phyloP scores from a whole-genome alignment of 2,113 vertebrate genomes.

The Pterophyllum scalare region DNA sequence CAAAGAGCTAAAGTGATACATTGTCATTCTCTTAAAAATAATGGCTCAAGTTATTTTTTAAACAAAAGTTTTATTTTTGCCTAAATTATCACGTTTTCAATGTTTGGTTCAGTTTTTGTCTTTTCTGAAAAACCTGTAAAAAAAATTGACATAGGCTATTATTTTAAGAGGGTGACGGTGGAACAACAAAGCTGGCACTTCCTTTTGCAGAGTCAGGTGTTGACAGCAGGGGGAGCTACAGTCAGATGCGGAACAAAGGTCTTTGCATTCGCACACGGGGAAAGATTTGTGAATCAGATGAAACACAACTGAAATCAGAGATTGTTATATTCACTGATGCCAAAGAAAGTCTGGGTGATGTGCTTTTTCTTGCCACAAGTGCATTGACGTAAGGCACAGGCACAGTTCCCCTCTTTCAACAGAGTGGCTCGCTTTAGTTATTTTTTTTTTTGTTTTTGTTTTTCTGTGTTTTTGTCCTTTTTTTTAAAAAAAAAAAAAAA shows the following conservation, averaged over 20 bases:
- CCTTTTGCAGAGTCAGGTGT: conserved; percentile 20
- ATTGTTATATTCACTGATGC: conserved; percentile 35
- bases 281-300: background rate
- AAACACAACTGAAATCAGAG: conserved; percentile 38
- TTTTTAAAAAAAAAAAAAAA: conserved; percentile 60
- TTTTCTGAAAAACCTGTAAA: no score
- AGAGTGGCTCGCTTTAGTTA: conserved; percentile 87
- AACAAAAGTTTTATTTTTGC: no score
- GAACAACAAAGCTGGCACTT: background rate
- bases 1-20: background rate
- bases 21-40: no score
- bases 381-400: conserved; percentile 99
- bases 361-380: conserved; percentile 99
- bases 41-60: no score
- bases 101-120: no score
- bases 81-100: no score
- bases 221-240: conserved; percentile 10
- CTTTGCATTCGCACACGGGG: conserved; percentile 65
- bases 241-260: conserved; percentile 39
- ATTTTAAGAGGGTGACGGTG: no score
- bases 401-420: conserved; percentile 92
- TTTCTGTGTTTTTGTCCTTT: conserved; percentile 17
- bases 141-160: no score
- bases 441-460: conserved; percentile 52
- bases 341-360: conserved; percentile 83